Conservation (phyloP, 2,797 vertebrate genomes). For the Myioborus melanocephalus region DNA sequence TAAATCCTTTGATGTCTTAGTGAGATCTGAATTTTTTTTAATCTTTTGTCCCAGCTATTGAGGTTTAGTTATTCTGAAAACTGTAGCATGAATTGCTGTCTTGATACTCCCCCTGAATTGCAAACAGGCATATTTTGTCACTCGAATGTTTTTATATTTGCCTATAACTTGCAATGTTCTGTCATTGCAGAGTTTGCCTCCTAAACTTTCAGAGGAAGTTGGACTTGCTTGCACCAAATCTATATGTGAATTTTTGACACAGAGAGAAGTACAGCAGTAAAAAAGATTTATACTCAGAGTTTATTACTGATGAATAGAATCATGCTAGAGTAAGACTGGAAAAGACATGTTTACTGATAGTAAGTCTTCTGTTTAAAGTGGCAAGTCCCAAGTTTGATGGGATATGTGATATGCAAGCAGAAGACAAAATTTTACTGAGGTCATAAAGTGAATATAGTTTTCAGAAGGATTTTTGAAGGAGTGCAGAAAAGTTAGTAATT, state of each 20-base stretch:
- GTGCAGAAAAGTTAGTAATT: not conserved
- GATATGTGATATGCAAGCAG: constrained; percentile 2
- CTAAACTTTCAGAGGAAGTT: constrained; percentile 35
- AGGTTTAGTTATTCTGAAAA: not conserved
- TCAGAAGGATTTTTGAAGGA: not conserved
- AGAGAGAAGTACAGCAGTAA: constrained; percentile 8
- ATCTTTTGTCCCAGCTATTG: not conserved
- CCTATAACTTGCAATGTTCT: constrained; percentile 3
- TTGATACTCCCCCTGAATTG: constrained; percentile 20
- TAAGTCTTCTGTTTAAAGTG: constrained; percentile 19
- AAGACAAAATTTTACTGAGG: constrained; percentile 7
- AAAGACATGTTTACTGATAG: not conserved
- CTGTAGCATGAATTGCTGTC: not conserved
- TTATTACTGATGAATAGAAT: constrained; percentile 43
- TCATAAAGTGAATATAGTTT: not conserved
- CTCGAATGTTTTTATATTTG: not conserved
- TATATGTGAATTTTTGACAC: not conserved
- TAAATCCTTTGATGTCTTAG: not conserved
- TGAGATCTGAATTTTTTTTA: not conserved
- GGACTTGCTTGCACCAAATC: not conserved
- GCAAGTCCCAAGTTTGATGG: constrained; percentile 2
- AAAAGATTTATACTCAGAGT: constrained; percentile 13
- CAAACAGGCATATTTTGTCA: constrained; percentile 27
- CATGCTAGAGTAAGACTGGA: not conserved
- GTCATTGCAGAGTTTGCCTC: constrained; percentile 23